Evolutionary conservation across 1,140 invertebrate genomes (phyloP), one percentile per base, ranked within the genome.

Genomic region (Ladona fulva): DNA sequence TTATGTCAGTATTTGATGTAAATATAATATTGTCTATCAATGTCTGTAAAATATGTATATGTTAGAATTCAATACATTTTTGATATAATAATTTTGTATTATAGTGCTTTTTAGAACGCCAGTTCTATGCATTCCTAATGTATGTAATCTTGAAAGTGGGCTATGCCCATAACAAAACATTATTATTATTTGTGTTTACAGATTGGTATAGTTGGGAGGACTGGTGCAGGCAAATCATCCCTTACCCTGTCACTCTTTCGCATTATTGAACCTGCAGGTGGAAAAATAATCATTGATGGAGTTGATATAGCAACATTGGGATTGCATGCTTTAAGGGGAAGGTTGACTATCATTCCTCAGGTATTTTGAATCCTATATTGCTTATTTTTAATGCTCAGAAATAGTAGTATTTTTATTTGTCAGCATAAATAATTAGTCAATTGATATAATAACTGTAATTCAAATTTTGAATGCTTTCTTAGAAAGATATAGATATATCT

Each of bases 311-410:
- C 84, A 0, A 89, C 89, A 14, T 87, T 99, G 79, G 96, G 96
- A 37, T 89, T 99, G 6, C 95, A 98, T 84, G 91, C 95, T 80
- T 85, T 99, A 25, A 88, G 97, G 77, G 86, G 29, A 86, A 86
- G 93, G 80, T 87, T 99, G 25, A 98, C 96, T 19, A 97, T 97
- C 82, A 97, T 98, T 85, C 94, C 94, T 75, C 94, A 97, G 86
- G 94, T 93, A 80, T 95, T 95, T 0, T 91, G 97, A 12, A 84
- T 97, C 22, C 96, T 96, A 83, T 92, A 90, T 0, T 93, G 93
- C 85, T 86, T 94, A 6, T 90, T 0, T 95, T 95, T 81, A 89
- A 92, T 74, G 88, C 92, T 80, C 93, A 91, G 83, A 86, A 88
- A 0, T 95, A 97, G 82, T 87, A 88, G 6, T 87, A 91, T 74